These are phyloP conservation scores for Girardinichthys multiradiatus DNA, from an alignment of 2,113 vertebrate species.

Conservation along the genomic window DNA sequence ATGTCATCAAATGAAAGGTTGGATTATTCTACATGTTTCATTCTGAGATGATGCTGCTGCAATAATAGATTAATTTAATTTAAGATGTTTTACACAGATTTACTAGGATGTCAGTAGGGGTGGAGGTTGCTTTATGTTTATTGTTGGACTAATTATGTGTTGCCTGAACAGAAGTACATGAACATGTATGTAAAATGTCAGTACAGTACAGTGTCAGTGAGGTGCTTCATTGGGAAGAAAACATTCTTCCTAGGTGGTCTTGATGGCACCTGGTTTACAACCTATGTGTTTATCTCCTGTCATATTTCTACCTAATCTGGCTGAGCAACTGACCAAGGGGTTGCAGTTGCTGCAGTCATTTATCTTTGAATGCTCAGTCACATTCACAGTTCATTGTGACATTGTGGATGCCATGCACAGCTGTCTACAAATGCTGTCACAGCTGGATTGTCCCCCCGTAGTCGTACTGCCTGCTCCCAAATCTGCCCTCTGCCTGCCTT, in stretches of 20 bases:
- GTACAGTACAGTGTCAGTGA: neutral
- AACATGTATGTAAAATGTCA: neutral
- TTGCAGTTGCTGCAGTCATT: conserved; percentile 8
- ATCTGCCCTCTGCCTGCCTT: conserved; percentile 20
- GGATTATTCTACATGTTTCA: neutral
- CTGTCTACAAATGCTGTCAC: conserved; percentile 16
- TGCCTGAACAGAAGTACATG: neutral
- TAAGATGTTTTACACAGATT: no score
- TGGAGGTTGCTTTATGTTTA: neutral
- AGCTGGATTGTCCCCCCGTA: conserved; percentile 21
- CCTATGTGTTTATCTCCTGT: neutral
- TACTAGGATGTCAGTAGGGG: neutral
- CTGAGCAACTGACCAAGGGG: conserved; percentile 2
- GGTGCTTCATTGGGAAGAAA: conserved; percentile 18
- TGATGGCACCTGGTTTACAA: conserved; percentile 45
- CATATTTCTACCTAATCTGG: conserved; percentile 8
- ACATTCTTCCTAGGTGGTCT: conserved; percentile 9
- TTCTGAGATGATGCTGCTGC: neutral
- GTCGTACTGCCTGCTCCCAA: conserved; percentile 14
- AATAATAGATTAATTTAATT: neutral
- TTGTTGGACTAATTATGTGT: no score
- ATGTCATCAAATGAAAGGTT: neutral
- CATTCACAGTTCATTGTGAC: conserved; percentile 6
- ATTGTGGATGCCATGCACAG: conserved; percentile 50
- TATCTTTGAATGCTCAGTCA: conserved; percentile 29